Evolutionary conservation across 2,113 vertebrate genomes (phyloP), one percentile per base, ranked within the genome.

Genomic region (Chaetodon trifascialis): DNA sequence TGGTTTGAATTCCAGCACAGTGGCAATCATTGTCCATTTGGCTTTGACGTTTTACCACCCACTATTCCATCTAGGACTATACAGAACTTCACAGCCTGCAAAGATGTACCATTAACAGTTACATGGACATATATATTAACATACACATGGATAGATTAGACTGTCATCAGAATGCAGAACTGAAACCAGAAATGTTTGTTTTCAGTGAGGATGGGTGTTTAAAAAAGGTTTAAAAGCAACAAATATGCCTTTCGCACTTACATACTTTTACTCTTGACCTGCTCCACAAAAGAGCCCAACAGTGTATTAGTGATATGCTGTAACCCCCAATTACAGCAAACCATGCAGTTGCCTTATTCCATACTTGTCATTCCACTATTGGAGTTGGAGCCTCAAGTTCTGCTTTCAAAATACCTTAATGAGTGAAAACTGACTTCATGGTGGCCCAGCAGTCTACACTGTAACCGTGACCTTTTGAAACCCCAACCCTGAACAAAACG

Each of bases 1-100:
- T 63, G 78, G 63, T 80, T 79, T 58, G 66, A 82, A 86, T 84
- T 89, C 85, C 73, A 49, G 79, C 73, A 89, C 70, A 84, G 84
- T 74, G 47, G 65, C 73, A 83, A 73, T 62, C 72, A 80, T 84
- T 82, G 73, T 83, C 79, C 46, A 21, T 78, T 80, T 84, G 69
- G 72, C 78, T 86, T 65, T 42, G 68, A 68, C 42, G 12, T 58
- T 80, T 72, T 73, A 79, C 71, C 88, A 86, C 79, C 82, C 73
- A 83, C 66, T 73, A 19, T 77, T 80, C 72, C 17, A 67, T 3
- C 15, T n/a, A 23, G 64, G 23, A 55, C 58, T 7, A 14, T 65
- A 54, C 36, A 65, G 23, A 73, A 62, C 40, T 46, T 55, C 38
- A 73, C 36, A 80, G 49, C 72, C 77, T 60, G 58, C 72, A 60